phyloP scores from a whole-genome alignment of 2,113 vertebrate species.

The Pleuronectes platessa region DNA sequence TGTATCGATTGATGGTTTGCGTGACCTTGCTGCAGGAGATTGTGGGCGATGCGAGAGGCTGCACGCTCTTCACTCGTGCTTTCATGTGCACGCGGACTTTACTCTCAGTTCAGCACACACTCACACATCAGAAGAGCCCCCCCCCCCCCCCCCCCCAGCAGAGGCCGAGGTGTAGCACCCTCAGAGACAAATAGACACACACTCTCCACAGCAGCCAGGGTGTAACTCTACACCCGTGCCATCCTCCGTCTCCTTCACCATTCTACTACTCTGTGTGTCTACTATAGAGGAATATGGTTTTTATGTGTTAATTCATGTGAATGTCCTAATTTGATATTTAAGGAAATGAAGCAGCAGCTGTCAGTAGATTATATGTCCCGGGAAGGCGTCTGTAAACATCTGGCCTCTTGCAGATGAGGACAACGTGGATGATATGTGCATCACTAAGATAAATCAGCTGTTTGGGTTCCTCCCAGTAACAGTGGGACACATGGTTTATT shows the following conservation, averaged over 20 bases:
- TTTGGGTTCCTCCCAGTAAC: background rate
- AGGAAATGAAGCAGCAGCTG: slow-evolving; percentile 12
- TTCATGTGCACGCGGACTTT: slow-evolving; percentile 48
- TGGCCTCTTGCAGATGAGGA: background rate
- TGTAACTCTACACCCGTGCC: slow-evolving; percentile 59
- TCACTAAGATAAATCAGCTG: background rate
- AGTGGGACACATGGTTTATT: background rate
- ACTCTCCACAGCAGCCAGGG: slow-evolving; percentile 32
- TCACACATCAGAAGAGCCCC: slow-evolving; percentile 25
- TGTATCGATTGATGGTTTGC: slow-evolving; percentile 64
- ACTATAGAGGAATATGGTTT: too few relatives aligned
- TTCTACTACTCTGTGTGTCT: background rate
- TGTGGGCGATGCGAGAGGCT: slow-evolving; percentile 54
- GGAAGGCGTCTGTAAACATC: background rate
- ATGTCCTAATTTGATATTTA: too few relatives aligned
- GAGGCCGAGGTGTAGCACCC: slow-evolving; percentile 33
- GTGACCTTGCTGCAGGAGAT: slow-evolving; percentile 74
- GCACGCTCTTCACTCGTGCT: slow-evolving; percentile 38
- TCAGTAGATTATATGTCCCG: background rate
- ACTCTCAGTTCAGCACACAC: slow-evolving; percentile 45
- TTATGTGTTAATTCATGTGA: background rate
- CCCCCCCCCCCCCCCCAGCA: background rate
- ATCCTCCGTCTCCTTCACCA: slow-evolving; percentile 48
- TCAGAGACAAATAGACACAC: slow-evolving; percentile 26
- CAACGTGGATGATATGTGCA: background rate